phyloP scores from a whole-genome alignment of 2,888 invertebrate species.

The Aplocera efformata region DNA sequence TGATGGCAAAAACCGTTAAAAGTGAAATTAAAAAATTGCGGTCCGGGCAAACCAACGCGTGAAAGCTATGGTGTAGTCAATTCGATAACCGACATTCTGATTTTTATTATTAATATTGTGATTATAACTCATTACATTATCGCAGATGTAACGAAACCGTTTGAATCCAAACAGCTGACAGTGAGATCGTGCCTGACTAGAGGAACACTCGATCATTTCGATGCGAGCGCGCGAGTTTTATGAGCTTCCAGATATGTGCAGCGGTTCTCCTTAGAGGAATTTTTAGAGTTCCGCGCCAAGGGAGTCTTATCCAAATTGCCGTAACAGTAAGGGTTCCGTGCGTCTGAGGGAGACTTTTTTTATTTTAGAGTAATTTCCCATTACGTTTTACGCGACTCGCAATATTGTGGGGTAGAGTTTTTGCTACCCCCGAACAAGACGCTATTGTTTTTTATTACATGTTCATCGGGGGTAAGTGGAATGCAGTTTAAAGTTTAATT shows the following conservation, averaged over 20 bases:
- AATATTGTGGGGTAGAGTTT: constrained; percentile 61
- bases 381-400: constrained; percentile 68
- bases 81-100: too few relatives aligned
- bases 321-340: constrained; percentile 61
- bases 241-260: constrained; percentile 52
- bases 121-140: too few relatives aligned
- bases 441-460: constrained; percentile 40
- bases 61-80: too few relatives aligned
- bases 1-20: too few relatives aligned
- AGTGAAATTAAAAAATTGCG: too few relatives aligned
- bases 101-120: too few relatives aligned
- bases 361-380: constrained; percentile 76
- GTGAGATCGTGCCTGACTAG: constrained; percentile 27
- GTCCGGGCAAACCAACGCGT: too few relatives aligned
- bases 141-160: too few relatives aligned
- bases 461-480: constrained; percentile 19
- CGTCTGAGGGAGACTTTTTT: constrained; percentile 60
- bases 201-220: constrained; percentile 38
- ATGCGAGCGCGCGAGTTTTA: constrained; percentile 31
- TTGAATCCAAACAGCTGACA: constrained; percentile 8
- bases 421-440: constrained; percentile 36
- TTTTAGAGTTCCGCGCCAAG: constrained; percentile 62
- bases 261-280: constrained; percentile 66
- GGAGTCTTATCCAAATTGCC: constrained; percentile 72
- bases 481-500: constrained; percentile 30